Conservation (phyloP, 2,113 vertebrate genomes). For the Petaurus breviceps region DNA sequence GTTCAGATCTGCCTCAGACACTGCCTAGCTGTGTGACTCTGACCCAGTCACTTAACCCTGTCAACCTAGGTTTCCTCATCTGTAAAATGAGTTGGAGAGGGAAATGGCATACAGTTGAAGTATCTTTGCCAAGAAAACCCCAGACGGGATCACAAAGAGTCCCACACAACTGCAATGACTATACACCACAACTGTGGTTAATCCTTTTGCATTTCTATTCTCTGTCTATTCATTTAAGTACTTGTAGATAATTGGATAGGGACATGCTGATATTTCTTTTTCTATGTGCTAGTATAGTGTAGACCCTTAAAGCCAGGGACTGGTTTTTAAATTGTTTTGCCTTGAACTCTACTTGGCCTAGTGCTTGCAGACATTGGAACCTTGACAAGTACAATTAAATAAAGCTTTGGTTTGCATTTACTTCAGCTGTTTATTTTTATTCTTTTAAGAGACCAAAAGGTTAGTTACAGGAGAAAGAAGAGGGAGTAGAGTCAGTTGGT, state of each 20-base stretch:
- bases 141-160: too few relatives aligned
- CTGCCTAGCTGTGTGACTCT: too few relatives aligned
- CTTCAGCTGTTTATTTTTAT: not conserved
- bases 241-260: not conserved
- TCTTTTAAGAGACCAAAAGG: not conserved
- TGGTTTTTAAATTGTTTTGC: not conserved
- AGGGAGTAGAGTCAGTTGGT: not conserved
- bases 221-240: not conserved
- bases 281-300: not conserved
- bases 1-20: too few relatives aligned
- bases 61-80: too few relatives aligned
- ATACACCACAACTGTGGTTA: not conserved
- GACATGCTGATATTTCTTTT: not conserved
- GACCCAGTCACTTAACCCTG: too few relatives aligned
- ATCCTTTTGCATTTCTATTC: not conserved
- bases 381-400: not conserved
- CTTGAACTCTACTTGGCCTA: not conserved
- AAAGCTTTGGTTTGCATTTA: not conserved
- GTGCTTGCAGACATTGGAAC: too few relatives aligned
- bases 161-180: too few relatives aligned
- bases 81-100: too few relatives aligned
- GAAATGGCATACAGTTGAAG: too few relatives aligned
- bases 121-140: too few relatives aligned
- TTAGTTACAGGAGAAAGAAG: constrained; percentile 11
- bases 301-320: not conserved